Evolutionary conservation across 2,113 vertebrate species (phyloP), one percentile per base, ranked within the genome.

Genomic region (Myrmophylax atrothorax): DNA sequence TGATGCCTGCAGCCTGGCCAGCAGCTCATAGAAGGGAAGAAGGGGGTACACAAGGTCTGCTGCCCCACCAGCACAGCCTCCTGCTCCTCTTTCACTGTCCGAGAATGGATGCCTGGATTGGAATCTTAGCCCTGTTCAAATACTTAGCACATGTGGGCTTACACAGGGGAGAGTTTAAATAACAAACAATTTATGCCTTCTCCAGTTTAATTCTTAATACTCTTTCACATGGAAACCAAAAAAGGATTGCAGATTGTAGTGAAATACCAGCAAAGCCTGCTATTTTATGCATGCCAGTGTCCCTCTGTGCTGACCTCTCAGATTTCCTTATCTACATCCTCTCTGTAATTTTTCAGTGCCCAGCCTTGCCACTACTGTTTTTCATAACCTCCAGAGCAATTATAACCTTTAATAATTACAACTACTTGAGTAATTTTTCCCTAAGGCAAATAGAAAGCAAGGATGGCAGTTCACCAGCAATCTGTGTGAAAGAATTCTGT

Each of bases 11-110:
- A 90, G 60, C 23, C 35, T 35, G 18, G 5, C 11, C 2, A 6
- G 47, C 64, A 78, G 47, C 44, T 42, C 12, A 0, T 3, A 16
- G 66, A 15, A 64, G 23, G 2, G 12, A 2, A 91, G 28, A 47
- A 85, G 10, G 2, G 12, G 7, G 2, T 2, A 38, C 13, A 8
- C 25, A 13, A 26, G 28, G 2, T 10, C 29, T 19, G 3, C 25
- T 83, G 40, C 10, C 42, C 18, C 5, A 1, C 1, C 1, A 33
- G 25, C 24, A n/a, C 0, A 3, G 16, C 11, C 26, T 79, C 15
- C 75, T 37, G 17, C 11, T 73, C 6, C 1, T 64, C 58, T 66
- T 0, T 0, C 7, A 2, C 22, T 49, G 22, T 25, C 14, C 16
- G 5, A 26, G 33, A 14, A 91, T 3, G 8, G 4, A 4, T 76